Base-by-base conservation (phyloP, 2,797 vertebrate genomes). In the Lateolabrax maculatus region DNA sequence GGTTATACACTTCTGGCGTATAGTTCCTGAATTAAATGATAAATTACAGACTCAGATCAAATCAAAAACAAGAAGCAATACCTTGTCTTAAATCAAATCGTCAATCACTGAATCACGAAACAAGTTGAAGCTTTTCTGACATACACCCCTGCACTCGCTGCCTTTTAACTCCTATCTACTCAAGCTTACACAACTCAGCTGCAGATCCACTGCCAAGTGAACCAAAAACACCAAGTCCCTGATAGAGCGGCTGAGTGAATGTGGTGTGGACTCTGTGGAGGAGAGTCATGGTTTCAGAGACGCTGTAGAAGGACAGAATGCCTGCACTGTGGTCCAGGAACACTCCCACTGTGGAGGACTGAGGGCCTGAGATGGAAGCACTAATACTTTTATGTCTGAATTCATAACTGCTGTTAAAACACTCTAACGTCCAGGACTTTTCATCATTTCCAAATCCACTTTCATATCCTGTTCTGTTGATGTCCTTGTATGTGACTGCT, bases 241-340 rank as follows among this genome's bases (percentile, higher is more conserved):
- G 56, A 74, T 23, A 41, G 52, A 86, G 81, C 0, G 58, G 70
- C 48, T 73, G 51, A 39, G 77, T 67, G 81, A 86, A 79, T 1
- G 51, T 77, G 39, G 69, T 82, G 52, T 82, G 79, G 60, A 82
- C 73, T 51, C 66, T 80, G 84, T 86, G 71, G 73, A 88, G 79
- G 31, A 80, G 75, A 10, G n/a, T 84, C 73, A 73, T 55, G 6
- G 29, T 51, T 5, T 67, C 61, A 66, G 66, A 75, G 18, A 83
- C 0, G 9, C 61, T 62, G 66, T 75, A 73, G 41, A 79, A 79
- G 48, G 71, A 65, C 41, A 82, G 46, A 56, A 56, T 6, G 13
- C 66, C 81, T 19, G 71, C 76, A 0, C 34, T 23, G 76, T 75
- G 61, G n/a, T 70, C 76, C 58, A 83, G 77, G 60, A 77, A 74